Evolutionary conservation across 2,888 invertebrate genomes (phyloP).

Genomic region (Arctia plantaginis): DNA sequence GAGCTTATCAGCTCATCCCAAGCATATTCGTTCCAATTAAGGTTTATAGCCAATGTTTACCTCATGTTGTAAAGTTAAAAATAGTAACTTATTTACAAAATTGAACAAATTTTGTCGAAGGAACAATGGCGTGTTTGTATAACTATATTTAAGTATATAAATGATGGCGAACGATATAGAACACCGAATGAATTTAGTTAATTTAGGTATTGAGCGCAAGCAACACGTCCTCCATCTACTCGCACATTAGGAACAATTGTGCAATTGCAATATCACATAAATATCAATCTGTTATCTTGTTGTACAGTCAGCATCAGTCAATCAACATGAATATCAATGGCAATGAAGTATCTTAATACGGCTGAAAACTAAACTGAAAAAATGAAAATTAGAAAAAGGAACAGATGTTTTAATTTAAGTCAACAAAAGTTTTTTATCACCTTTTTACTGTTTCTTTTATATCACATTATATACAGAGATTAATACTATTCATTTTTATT

Average conservation of each 20-base stretch:
- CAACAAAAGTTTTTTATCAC: neutral
- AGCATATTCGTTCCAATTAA: too few relatives aligned
- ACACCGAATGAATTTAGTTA: constrained; percentile 16
- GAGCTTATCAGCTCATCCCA: too few relatives aligned
- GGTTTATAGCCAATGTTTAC: too few relatives aligned
- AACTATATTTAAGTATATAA: too few relatives aligned
- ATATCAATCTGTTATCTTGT: constrained; percentile 54
- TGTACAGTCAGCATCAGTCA: neutral
- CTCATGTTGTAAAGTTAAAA: too few relatives aligned
- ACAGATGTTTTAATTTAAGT: neutral
- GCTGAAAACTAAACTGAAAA: too few relatives aligned
- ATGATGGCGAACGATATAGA: neutral
- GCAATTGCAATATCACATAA: constrained; percentile 57
- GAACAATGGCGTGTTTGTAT: neutral
- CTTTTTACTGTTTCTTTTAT: too few relatives aligned
- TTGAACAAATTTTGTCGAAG: neutral
- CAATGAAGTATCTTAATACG: too few relatives aligned
- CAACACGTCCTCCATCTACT: constrained; percentile 13
- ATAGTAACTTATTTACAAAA: too few relatives aligned
- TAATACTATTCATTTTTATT: too few relatives aligned
- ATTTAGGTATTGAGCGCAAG: constrained; percentile 22
- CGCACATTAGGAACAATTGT: constrained; percentile 50
- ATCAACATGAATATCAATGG: neutral
- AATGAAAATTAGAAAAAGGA: neutral
- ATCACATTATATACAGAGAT: too few relatives aligned